phyloP scores from a whole-genome alignment of 2,888 invertebrate species.

The Hirudinaria manillensis region DNA sequence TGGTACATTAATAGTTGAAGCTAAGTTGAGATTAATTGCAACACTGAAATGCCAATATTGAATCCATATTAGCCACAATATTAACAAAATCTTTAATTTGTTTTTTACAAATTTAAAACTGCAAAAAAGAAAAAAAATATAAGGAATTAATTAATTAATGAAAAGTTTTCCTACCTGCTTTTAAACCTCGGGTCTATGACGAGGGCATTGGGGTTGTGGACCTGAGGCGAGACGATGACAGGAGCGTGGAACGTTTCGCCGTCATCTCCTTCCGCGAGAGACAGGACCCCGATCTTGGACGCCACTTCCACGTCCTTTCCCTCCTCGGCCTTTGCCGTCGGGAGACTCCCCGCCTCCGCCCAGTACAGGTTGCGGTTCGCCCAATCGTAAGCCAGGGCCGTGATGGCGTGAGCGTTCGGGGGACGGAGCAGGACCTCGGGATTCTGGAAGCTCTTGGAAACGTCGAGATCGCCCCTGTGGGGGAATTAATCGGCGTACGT shows the following conservation, averaged over 20 bases:
- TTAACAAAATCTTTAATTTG: too few relatives aligned
- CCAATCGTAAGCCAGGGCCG: slow-evolving; percentile 8
- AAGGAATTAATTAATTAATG: too few relatives aligned
- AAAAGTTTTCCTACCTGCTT: too few relatives aligned
- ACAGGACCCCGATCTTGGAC: background rate
- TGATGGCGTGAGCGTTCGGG: background rate
- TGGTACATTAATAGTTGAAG: too few relatives aligned
- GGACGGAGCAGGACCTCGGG: background rate
- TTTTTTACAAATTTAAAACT: too few relatives aligned
- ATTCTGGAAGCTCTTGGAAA: background rate
- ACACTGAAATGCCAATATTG: too few relatives aligned
- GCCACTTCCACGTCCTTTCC: background rate
- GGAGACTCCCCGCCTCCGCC: background rate
- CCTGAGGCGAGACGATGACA: background rate
- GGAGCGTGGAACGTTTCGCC: background rate
- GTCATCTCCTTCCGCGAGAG: background rate
- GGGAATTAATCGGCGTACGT: background rate
- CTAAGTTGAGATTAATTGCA: too few relatives aligned
- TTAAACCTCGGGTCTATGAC: background rate
- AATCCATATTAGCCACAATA: too few relatives aligned
- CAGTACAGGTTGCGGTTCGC: background rate
- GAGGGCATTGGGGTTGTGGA: background rate
- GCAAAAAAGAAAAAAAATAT: background rate
- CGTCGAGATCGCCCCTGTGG: background rate
- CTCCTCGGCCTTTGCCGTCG: background rate